Percentiles rank a stretch among this genome's conserved stretches.
These are phyloP conservation scores for Fratercula arctica DNA, from an alignment of 2,797 vertebrate species.

Conservation along the genomic window DNA sequence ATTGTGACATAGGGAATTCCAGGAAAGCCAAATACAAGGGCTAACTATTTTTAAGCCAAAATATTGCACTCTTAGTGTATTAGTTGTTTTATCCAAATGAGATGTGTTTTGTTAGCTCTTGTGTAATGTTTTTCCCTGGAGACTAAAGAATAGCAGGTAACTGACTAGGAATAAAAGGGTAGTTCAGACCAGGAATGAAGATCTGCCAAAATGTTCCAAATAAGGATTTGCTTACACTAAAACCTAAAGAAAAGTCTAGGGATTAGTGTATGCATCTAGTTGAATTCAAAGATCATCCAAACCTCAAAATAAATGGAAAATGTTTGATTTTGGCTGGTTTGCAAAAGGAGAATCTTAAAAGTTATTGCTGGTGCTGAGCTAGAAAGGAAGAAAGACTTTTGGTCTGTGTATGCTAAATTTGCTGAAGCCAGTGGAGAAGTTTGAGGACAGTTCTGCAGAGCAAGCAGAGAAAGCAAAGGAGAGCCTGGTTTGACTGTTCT, in stretches of 20 bases:
- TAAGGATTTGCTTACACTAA: fast-evolving
- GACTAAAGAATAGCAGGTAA: not conserved
- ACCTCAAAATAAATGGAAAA: not conserved
- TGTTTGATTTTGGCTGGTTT: not conserved
- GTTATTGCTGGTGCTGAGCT: not conserved
- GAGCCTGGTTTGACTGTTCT: not conserved
- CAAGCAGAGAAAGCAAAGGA: not conserved
- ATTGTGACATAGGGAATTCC: not conserved
- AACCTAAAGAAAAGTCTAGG: not conserved
- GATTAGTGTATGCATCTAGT: not conserved
- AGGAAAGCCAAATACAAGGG: not conserved
- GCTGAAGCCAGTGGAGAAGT: not conserved
- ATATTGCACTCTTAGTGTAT: not conserved
- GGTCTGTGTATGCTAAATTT: not conserved
- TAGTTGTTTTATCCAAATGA: not conserved
- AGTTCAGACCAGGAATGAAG: not conserved
- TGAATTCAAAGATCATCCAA: not conserved
- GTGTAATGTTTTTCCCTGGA: not conserved
- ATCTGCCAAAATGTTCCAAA: not conserved
- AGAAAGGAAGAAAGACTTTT: not conserved
- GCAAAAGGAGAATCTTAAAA: not conserved
- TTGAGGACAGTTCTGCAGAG: not conserved
- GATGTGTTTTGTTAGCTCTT: not conserved
- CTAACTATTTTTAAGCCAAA: not conserved
- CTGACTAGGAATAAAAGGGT: not conserved